Evolutionary conservation across 2,113 vertebrate genomes (phyloP), one percentile per base, ranked within the genome.

Genomic region (Eolophus roseicapilla): DNA sequence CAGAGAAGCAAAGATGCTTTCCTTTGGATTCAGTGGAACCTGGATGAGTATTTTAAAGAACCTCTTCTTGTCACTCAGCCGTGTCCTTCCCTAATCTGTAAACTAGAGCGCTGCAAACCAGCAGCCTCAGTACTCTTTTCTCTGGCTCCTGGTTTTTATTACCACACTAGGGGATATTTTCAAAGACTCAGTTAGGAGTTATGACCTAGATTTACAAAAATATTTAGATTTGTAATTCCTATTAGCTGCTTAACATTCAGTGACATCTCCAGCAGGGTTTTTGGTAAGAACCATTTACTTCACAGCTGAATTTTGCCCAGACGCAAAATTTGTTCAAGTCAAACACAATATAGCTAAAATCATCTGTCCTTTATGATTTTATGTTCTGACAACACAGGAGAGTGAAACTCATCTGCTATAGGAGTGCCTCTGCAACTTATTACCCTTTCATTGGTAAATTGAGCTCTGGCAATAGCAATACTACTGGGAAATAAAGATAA

Each of bases 401-500:
- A 97, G 93, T 93, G 87, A 97, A 95, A 96, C 59, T 96, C 93
- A 95, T 96, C 91, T 96, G 96, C 94, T 97, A 94, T 53, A 96
- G 95, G 82, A 97, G 64, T 95, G 87, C 96, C 96, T 97, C 92
- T 96, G 88, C 94, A 92, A 79, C 92, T 97, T 97, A 97, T 96
- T 97, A 97, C 92, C 97, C 97, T 97, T 95, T 97, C 97, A 97
- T 92, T 95, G 96, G 95, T 97, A 98, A 98, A 98, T 93, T 97
- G 97, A 98, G 93, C 90, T 96, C 97, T 97, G 95, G 97, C 92
- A 98, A 95, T 77, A 97, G 97, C 91, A 97, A 97, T 97, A 92
- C 97, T 94, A 83, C 79, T 85, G 97, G 96, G 97, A 97, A 98
- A 97, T 97, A 98, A 97, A 98, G 97, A 98, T 98, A 98, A 98